Evolutionary conservation across 2,113 vertebrate genomes (phyloP).

Genomic region (Pelodiscus sinensis): DNA sequence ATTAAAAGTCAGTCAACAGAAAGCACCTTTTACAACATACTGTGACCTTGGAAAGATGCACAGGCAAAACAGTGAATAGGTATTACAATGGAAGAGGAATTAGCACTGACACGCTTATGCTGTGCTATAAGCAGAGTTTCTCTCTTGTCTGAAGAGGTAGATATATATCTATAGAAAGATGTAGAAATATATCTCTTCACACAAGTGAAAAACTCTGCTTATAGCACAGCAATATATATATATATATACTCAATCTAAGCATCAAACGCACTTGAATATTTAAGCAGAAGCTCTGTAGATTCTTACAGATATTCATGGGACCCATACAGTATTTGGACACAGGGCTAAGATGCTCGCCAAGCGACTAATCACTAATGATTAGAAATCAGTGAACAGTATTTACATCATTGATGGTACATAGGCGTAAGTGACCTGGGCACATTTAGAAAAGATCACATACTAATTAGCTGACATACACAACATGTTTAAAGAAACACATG

Average conservation of each 20-base stretch:
- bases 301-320: neutral
- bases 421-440: conserved; percentile 6
- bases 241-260: neutral
- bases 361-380: conserved; percentile 43
- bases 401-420: neutral
- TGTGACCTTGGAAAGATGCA: rapidly evolving
- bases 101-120: neutral
- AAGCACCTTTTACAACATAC: neutral
- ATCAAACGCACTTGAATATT: neutral
- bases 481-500: conserved; percentile 17
- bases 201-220: no score
- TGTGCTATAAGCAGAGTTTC: neutral
- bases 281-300: neutral
- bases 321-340: conserved; percentile 29
- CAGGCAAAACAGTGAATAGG: neutral
- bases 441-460: conserved; percentile 30
- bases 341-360: conserved; percentile 42
- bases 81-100: neutral
- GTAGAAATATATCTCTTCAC: no score
- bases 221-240: no score
- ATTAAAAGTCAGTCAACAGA: rapidly evolving
- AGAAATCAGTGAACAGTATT: conserved; percentile 43
- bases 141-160: neutral
- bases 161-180: neutral
- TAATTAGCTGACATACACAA: conserved; percentile 41